These are phyloP conservation scores for Calycopis cecrops DNA, from an alignment of 1,140 invertebrate genomes.

Conservation along the genomic window DNA sequence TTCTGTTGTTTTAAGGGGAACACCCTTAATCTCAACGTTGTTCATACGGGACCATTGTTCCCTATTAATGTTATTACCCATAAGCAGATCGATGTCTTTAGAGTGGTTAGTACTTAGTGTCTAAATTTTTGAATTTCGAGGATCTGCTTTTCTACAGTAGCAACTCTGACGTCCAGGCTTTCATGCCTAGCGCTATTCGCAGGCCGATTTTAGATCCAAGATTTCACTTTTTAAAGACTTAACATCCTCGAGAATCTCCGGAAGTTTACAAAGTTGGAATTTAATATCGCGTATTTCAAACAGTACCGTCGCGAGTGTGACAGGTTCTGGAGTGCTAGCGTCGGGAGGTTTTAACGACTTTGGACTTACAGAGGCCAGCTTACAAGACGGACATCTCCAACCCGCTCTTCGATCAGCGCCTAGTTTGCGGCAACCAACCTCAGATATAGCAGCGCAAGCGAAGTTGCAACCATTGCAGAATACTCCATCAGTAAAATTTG, in stretches of 20 bases:
- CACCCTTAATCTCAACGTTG: constrained; percentile 18
- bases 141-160: not conserved
- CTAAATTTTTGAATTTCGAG: not conserved
- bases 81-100: not conserved
- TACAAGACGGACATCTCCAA: constrained; percentile 26
- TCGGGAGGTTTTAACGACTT: not conserved
- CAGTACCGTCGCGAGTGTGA: constrained; percentile 11
- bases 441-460: constrained; percentile 22
- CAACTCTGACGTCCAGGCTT: not conserved
- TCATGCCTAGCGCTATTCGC: not conserved
- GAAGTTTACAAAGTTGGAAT: not conserved
- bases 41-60: constrained; percentile 21
- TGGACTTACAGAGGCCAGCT: not conserved
- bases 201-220: constrained; percentile 1
- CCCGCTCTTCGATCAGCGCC: constrained; percentile 18
- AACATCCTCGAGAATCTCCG: not conserved
- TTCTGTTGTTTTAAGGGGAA: constrained; percentile 19
- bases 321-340: not conserved
- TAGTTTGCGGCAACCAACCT: constrained; percentile 21
- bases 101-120: not conserved
- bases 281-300: not conserved
- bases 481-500: constrained; percentile 14
- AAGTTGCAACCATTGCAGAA: constrained; percentile 25
- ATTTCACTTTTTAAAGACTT: constrained; percentile 3
- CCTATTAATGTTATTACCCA: not conserved